Conservation (phyloP, 2,888 invertebrate species). For the Eucera pruinosa region DNA sequence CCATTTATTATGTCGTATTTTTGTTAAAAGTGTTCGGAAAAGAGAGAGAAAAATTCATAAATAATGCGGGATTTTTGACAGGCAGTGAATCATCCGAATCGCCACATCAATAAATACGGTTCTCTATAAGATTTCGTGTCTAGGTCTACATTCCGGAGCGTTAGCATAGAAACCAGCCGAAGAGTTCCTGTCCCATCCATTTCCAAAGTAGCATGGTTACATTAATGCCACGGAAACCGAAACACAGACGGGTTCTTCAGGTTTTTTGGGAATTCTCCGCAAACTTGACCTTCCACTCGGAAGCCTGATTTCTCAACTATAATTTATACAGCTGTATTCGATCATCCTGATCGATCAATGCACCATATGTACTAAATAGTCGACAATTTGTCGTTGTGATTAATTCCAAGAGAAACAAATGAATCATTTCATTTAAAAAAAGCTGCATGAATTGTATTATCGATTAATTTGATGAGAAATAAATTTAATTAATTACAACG, state of each 20-base stretch:
- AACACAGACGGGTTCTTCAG: not conserved
- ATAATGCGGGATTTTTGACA: not conserved
- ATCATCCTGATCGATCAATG: constrained; percentile 3
- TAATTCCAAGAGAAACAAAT: not conserved
- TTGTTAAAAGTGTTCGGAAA: not conserved
- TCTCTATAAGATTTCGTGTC: constrained; percentile 15
- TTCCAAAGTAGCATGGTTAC: constrained; percentile 18
- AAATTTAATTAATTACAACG: too few relatives aligned
- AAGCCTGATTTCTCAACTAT: constrained; percentile 25
- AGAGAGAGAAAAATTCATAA: not conserved
- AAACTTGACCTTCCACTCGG: constrained; percentile 47
- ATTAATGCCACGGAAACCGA: not conserved
- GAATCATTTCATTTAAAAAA: not conserved
- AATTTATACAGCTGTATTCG: not conserved
- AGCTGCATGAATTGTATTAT: not conserved
- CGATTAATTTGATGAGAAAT: too few relatives aligned
- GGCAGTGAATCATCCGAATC: constrained; percentile 21
- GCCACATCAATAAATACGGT: not conserved
- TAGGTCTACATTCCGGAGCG: constrained; percentile 30
- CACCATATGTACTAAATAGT: too few relatives aligned
- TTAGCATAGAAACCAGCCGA: constrained; percentile 35
- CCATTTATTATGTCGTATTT: not conserved
- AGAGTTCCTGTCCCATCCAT: constrained; percentile 30
- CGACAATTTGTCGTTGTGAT: constrained; percentile 1
- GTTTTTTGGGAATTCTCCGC: constrained; percentile 8